Evolutionary conservation across 2,888 invertebrate species (phyloP).

Genomic region (Drosophila pseudotakahashii): DNA sequence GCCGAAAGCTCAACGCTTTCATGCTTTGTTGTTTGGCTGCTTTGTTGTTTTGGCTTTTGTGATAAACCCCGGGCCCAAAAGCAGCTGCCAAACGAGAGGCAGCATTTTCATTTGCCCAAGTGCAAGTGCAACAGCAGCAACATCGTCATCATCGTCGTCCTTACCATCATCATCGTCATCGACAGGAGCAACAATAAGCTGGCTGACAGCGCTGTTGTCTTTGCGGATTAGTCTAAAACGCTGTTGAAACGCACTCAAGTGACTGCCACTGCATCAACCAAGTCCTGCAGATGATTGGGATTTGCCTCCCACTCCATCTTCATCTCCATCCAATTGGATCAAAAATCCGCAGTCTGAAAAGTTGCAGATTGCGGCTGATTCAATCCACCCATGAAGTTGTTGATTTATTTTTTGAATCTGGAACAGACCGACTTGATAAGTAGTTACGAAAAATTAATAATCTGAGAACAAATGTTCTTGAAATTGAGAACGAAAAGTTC

Average conservation of each 20-base stretch:
- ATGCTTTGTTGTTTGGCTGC: slow-evolving; percentile 23
- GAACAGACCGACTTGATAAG: too few relatives aligned
- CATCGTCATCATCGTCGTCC: not conserved
- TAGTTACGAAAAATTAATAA: too few relatives aligned
- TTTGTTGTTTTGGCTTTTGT: slow-evolving; percentile 56
- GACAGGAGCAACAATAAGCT: slow-evolving; percentile 15
- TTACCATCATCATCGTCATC: slow-evolving; percentile 9
- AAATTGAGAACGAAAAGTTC: too few relatives aligned
- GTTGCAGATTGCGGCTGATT: not conserved
- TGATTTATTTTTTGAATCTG: not conserved
- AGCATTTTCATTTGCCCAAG: slow-evolving; percentile 49
- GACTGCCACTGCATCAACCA: slow-evolving; percentile 42
- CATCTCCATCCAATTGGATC: not conserved
- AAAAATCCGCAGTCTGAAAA: not conserved
- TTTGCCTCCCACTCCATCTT: not conserved
- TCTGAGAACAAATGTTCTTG: too few relatives aligned
- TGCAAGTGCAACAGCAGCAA: slow-evolving; percentile 7
- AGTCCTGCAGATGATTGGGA: slow-evolving; percentile 36
- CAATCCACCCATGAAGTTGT: not conserved
- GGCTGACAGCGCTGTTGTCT: slow-evolving; percentile 56
- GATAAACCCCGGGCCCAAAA: slow-evolving; percentile 53
- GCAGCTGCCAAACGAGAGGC: slow-evolving; percentile 26
- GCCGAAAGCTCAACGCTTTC: slow-evolving; percentile 29
- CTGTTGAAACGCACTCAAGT: slow-evolving; percentile 70
- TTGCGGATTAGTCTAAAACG: slow-evolving; percentile 68